Conservation (phyloP, 2,113 vertebrate species). For the Chaetodon trifascialis region DNA sequence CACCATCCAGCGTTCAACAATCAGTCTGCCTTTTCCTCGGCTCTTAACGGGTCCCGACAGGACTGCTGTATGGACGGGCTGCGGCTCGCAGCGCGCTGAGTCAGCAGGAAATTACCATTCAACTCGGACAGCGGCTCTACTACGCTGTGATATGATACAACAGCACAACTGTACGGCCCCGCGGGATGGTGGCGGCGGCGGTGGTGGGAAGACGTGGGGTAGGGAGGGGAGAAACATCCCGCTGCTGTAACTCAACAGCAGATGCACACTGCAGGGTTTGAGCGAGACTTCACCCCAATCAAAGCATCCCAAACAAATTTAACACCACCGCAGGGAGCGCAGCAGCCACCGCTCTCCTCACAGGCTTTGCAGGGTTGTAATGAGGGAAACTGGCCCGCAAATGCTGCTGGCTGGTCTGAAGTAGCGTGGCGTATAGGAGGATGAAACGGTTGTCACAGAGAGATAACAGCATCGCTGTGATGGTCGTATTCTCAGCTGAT, state of each 20-base stretch:
- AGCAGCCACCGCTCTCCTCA: neutral
- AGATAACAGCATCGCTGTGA: constrained; percentile 4
- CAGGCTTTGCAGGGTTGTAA: constrained; percentile 24
- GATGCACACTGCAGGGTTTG: neutral
- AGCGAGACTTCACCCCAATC: constrained; percentile 23
- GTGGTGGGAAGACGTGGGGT: neutral
- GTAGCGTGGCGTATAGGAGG: neutral
- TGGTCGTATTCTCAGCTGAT: constrained; percentile 9
- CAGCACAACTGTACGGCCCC: constrained; percentile 45
- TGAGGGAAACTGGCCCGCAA: constrained; percentile 9
- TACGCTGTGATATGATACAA: constrained; percentile 62
- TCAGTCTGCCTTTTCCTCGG: constrained; percentile 59
- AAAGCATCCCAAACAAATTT: constrained; percentile 28
- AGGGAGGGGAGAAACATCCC: constrained; percentile 1
- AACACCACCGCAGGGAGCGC: constrained; percentile 18
- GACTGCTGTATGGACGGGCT: constrained; percentile 68
- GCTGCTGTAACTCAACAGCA: constrained; percentile 37
- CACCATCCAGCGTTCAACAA: constrained; percentile 12
- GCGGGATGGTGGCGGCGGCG: constrained; percentile 9
- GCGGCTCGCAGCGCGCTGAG: constrained; percentile 56
- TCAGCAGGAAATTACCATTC: constrained; percentile 80
- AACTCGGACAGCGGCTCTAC: constrained; percentile 61
- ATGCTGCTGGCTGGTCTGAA: neutral
- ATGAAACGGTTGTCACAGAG: neutral
- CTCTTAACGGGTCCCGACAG: constrained; percentile 68